Evolutionary conservation across 2,113 vertebrate species (phyloP).

Genomic region (Alaudala cheleensis): DNA sequence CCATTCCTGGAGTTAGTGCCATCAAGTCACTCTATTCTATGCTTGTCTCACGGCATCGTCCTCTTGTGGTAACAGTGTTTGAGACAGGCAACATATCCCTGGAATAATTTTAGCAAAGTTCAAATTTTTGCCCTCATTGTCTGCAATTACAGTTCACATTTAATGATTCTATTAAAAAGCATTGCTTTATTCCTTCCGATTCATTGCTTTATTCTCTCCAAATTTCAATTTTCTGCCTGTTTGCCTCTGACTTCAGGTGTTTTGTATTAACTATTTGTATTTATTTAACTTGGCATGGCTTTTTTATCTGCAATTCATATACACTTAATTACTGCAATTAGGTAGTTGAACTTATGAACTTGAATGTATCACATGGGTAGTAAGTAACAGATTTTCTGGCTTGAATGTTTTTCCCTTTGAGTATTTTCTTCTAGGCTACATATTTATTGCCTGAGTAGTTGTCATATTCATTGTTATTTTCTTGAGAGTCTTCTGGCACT

Average conservation of each 20-base stretch:
- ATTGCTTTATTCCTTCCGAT: neutral
- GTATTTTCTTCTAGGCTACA: neutral
- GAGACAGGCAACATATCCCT: neutral
- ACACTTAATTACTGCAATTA: neutral
- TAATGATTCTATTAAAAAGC: neutral
- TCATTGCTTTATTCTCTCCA: neutral
- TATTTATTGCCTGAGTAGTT: neutral
- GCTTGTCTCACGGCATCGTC: neutral
- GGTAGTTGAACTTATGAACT: neutral
- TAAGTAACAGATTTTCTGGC: neutral
- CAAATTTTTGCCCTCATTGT: neutral
- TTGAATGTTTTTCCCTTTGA: neutral
- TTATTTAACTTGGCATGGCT: neutral
- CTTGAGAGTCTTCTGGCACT: neutral
- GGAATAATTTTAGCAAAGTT: neutral
- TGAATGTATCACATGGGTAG: neutral
- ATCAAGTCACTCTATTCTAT: neutral
- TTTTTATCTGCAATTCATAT: neutral
- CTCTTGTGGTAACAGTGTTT: neutral
- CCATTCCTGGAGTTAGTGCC: no score
- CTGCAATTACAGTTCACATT: neutral
- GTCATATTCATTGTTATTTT: neutral
- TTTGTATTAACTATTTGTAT: neutral
- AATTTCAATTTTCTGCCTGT: neutral
- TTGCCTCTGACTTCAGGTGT: neutral